Percentiles rank a stretch among this genome's conserved stretches.
phyloP scores from a whole-genome alignment of 1,140 invertebrate species.

The Leptestheria dahalacensis region DNA sequence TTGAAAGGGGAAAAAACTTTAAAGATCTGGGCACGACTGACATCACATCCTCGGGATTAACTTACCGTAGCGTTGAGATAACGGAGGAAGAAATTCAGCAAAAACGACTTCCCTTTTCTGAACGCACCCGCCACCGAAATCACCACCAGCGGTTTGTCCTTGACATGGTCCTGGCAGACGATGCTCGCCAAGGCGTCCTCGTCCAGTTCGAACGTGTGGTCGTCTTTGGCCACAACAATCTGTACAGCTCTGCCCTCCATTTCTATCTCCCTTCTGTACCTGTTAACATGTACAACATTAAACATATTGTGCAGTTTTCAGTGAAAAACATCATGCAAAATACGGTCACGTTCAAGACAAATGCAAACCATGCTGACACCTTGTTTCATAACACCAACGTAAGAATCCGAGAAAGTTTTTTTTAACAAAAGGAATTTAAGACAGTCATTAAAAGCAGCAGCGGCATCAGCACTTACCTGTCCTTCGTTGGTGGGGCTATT shows the following conservation, averaged over 20 bases:
- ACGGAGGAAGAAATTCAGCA: constrained; percentile 82
- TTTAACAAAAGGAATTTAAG: too few relatives aligned
- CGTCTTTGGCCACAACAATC: constrained; percentile 67
- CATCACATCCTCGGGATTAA: too few relatives aligned
- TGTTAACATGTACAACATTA: background rate
- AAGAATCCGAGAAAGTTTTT: too few relatives aligned
- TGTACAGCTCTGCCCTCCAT: constrained; percentile 43
- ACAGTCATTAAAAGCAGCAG: too few relatives aligned
- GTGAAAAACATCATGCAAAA: too few relatives aligned
- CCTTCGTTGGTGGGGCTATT: too few relatives aligned
- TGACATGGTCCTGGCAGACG: constrained; percentile 58
- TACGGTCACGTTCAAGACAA: too few relatives aligned
- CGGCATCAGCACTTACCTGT: too few relatives aligned
- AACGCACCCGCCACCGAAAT: constrained; percentile 94
- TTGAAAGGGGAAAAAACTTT: constrained; percentile 9
- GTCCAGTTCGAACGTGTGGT: constrained; percentile 83
- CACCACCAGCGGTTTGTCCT: constrained; percentile 67
- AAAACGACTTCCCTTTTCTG: constrained; percentile 89
- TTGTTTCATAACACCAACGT: too few relatives aligned
- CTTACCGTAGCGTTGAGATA: constrained; percentile 58
- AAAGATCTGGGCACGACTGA: background rate
- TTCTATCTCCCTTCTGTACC: too few relatives aligned
- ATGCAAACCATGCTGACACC: too few relatives aligned
- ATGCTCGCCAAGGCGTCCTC: constrained; percentile 70
- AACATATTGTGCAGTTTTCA: background rate